These are phyloP conservation scores for Ceraclea dissimilis DNA, from an alignment of 2,888 invertebrate species.

Conservation along the genomic window DNA sequence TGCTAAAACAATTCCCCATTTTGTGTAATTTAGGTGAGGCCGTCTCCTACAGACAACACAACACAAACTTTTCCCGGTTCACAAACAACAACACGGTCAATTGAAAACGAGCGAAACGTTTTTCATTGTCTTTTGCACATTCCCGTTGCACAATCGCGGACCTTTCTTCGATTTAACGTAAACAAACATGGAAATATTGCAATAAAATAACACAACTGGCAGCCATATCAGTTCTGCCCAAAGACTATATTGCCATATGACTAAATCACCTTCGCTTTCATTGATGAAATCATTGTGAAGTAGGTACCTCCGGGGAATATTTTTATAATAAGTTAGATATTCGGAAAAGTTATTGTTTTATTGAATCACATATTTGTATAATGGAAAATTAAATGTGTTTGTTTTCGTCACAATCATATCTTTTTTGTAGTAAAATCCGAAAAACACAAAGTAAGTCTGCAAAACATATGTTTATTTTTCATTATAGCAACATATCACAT, in stretches of 20 bases:
- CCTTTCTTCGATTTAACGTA: conserved; percentile 34
- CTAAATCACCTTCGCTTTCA: conserved; percentile 10
- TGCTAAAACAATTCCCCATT: conserved; percentile 84
- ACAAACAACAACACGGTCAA: conserved; percentile 12
- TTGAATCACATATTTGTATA: too few species aligned
- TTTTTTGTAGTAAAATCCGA: too few species aligned
- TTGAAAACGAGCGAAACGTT: conserved; percentile 8
- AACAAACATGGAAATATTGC: conserved; percentile 48
- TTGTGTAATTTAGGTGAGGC: conserved; percentile 32
- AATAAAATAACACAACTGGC: conserved; percentile 43
- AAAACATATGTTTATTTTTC: background rate
- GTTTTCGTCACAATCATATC: too few species aligned
- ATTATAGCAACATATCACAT: too few species aligned
- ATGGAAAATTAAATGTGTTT: too few species aligned
- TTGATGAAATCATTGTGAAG: conserved; percentile 8
- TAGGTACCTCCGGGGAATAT: background rate
- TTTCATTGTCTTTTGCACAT: conserved; percentile 19
- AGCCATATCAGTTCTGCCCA: conserved; percentile 37
- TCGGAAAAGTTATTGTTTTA: too few species aligned
- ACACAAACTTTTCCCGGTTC: conserved; percentile 17
- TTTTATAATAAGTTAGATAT: background rate
- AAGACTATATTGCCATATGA: conserved; percentile 14
- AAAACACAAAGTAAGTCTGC: too few species aligned
- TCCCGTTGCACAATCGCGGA: conserved; percentile 9
- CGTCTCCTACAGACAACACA: conserved; percentile 19